Evolutionary conservation across 2,888 invertebrate species (phyloP), one percentile per base, ranked within the genome.

Genomic region (Trisateles emortualis): DNA sequence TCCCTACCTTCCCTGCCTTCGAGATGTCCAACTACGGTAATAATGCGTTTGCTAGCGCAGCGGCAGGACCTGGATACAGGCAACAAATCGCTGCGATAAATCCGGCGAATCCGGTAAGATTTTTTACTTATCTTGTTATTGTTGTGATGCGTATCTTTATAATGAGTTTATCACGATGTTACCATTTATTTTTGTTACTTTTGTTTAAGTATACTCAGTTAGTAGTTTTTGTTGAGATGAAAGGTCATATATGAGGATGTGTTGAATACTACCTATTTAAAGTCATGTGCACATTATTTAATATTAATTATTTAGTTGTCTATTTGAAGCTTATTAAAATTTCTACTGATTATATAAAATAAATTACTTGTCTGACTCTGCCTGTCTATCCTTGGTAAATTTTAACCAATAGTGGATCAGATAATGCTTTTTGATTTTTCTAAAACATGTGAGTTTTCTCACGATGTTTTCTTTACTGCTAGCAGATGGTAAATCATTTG

Each of bases 81-180:
- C 92, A 92, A 44, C 95, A 95, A 71, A 83, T 93, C 0, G 95
- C 95, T 17, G 83, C 83, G 5, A 93, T 95, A 24, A 94, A 79
- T 66, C 95, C 95, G 0, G 83, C 85, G 60, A 95, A 95, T 83
- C 92, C 94, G 41, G 95, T 95, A 87, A 90, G 90, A 3, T 26
- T 8, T 26, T 26, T 26, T 26, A 26, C 8, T 8, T 26, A 8
- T 26, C 1, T 26, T 54, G 44, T 46, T 10, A 8, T 22, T 36
- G 19, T 40, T 32, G 13, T 3, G 45, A 42, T 55, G 3, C 16
- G 35, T 16, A 55, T 38, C 14, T 35, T 40, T 42, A 10, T 68
- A 71, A 61, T 59, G 53, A 52, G 59, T 45, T 17, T 19, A 50
- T 59, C 69, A 68, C 64, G 64, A 67, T 36, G 24, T 50, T 49